Evolutionary conservation across 1,140 invertebrate genomes (phyloP).

Genomic region (Helicoverpa zea): DNA sequence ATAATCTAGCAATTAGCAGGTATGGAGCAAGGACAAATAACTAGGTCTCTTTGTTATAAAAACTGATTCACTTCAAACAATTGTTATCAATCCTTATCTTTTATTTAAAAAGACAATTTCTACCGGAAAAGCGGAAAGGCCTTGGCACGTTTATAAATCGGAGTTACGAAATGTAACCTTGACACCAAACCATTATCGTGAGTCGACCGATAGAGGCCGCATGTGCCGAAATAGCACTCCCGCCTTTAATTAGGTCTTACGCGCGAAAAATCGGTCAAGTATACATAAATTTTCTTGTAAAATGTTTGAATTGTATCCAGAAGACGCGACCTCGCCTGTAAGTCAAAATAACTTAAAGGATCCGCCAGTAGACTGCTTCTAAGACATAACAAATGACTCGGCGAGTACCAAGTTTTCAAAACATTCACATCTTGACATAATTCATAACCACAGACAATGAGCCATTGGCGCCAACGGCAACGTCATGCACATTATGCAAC

Average conservation of each 20-base stretch:
- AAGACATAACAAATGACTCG: constrained; percentile 64
- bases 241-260: constrained; percentile 73
- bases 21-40: constrained; percentile 75
- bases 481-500: constrained; percentile 50
- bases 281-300: constrained; percentile 67
- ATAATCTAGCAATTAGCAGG: constrained; percentile 80
- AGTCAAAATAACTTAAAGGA: constrained; percentile 57
- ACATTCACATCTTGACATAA: constrained; percentile 65
- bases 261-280: constrained; percentile 83
- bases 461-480: constrained; percentile 59
- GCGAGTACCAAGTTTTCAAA: constrained; percentile 60
- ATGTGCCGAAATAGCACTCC: constrained; percentile 76
- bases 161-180: constrained; percentile 81
- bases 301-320: constrained; percentile 75
- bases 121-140: constrained; percentile 72
- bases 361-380: constrained; percentile 42
- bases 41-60: constrained; percentile 61
- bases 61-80: constrained; percentile 43
- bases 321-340: constrained; percentile 63
- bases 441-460: constrained; percentile 62
- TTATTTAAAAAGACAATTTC: constrained; percentile 64
- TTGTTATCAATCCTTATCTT: constrained; percentile 41
- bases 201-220: constrained; percentile 76
- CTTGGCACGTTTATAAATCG: constrained; percentile 76
- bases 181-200: constrained; percentile 84